Base-by-base conservation (phyloP, 2,113 vertebrate genomes). In the Oncorhynchus mykiss region DNA sequence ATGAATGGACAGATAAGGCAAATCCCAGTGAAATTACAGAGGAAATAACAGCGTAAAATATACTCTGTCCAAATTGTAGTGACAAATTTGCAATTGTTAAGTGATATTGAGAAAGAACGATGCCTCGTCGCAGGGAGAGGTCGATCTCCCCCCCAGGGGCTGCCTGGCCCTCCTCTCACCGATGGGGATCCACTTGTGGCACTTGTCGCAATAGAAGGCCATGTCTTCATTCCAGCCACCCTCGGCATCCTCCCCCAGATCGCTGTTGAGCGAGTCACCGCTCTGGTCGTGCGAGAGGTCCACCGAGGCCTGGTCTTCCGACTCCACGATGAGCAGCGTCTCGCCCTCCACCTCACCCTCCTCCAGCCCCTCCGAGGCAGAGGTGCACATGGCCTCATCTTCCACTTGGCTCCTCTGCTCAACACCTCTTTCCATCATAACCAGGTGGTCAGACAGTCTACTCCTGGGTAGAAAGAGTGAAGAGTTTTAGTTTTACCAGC, bases 321-420 rank as follows among this genome's bases (percentile, higher is more conserved):
- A 97, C 78, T 99, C 97, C 0, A 99, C 97, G 0, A 99, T 97
- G 22, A 99, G 88, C 18, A 99, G 95, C 0, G 97, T 99, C 86
- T 99, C 97, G 0, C 98, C 97, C 88, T 99, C 98, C 86, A 99
- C 97, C 85, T 99, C 98, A 0, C 97, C 98, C 75, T 99, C 98
- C 84, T 99, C 97, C 93, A 99, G 88, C 0, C 97, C 98, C 81
- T 98, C 97, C 0, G 96, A 98, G 0, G 94, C 97, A 0, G 96
- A 98, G 0, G 94, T 96, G 71, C 96, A 94, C 0, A 95, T 94
- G n/a, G 95, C 93, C 80, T 96, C 96, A 2, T 96, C 95, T 18
- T 96, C 97, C 0, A 89, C 90, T 57, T 91, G 88, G 3, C 89
- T 87, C 2, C 93, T 89, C 81, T 93, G 92, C 79, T 96, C 96